phyloP scores from a whole-genome alignment of 2,113 vertebrate genomes.

The Nanger granti region DNA sequence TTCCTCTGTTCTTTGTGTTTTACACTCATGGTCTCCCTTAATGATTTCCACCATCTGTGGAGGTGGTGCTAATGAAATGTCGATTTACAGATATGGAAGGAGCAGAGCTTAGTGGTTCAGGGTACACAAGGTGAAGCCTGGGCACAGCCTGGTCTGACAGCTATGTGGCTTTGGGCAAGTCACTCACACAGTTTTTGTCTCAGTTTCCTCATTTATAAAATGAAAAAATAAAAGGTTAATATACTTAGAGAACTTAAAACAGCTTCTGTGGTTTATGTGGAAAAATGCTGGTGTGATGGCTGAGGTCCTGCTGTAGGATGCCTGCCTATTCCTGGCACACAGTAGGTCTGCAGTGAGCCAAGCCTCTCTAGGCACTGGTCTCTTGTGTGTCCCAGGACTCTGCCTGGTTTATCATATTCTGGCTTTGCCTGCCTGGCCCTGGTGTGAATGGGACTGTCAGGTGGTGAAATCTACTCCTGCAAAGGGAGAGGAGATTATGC shows the following conservation, averaged over 20 bases:
- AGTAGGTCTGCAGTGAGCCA: neutral
- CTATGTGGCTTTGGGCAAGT: neutral
- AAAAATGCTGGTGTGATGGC: neutral
- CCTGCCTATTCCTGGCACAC: neutral
- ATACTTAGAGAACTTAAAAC: neutral
- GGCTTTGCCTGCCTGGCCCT: neutral
- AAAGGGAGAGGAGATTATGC: neutral
- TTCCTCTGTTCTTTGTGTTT: neutral
- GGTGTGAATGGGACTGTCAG: neutral
- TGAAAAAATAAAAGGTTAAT: too few species aligned
- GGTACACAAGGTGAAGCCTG: neutral
- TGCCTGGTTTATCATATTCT: neutral
- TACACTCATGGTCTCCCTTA: neutral
- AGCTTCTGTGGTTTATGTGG: too few species aligned
- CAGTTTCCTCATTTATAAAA: neutral
- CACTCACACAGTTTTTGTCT: neutral
- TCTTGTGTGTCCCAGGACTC: neutral
- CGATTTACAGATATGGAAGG: rapidly evolving
- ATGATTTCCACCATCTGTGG: too few species aligned
- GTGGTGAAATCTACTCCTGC: neutral
- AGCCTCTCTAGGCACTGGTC: neutral
- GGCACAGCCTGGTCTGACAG: too few species aligned
- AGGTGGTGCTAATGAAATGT: neutral
- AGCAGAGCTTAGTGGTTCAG: neutral
- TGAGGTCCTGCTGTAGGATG: neutral